Percentiles rank a stretch among this genome's conserved stretches.
Evolutionary conservation across 2,888 invertebrate genomes (phyloP).

Genomic region (Pterostichus madidus): DNA sequence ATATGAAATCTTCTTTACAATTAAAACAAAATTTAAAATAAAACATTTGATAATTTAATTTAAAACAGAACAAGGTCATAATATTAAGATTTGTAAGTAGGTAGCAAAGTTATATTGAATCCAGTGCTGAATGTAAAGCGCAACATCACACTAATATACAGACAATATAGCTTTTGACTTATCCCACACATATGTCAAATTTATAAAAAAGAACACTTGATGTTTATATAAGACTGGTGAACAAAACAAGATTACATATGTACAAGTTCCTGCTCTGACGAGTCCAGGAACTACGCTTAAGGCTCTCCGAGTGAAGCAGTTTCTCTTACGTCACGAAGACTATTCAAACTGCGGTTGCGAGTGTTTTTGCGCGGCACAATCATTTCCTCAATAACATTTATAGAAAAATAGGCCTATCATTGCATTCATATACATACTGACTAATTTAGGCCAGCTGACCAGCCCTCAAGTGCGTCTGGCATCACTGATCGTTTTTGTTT

Average conservation of each 20-base stretch:
- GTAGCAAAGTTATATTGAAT: slow-evolving; percentile 54
- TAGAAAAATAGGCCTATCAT: slow-evolving; percentile 63
- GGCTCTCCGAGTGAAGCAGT: slow-evolving; percentile 58
- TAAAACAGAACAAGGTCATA: slow-evolving; percentile 41
- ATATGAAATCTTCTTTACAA: slow-evolving; percentile 46
- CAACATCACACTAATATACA: slow-evolving; percentile 63
- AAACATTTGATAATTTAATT: slow-evolving; percentile 43
- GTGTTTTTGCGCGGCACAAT: slow-evolving; percentile 50
- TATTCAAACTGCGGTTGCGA: slow-evolving; percentile 31
- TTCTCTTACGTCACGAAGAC: slow-evolving; percentile 19
- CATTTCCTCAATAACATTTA: slow-evolving; percentile 29
- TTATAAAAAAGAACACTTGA: slow-evolving; percentile 60
- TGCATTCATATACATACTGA: slow-evolving; percentile 56
- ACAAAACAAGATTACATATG: slow-evolving; percentile 58
- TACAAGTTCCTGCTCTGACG: slow-evolving; percentile 52
- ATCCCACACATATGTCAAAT: slow-evolving; percentile 63
- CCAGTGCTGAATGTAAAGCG: slow-evolving; percentile 63
- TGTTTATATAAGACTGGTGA: slow-evolving; percentile 49
- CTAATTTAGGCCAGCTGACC: slow-evolving; percentile 49
- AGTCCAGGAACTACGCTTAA: slow-evolving; percentile 58
- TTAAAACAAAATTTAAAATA: slow-evolving; percentile 51
- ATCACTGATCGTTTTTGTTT: slow-evolving; percentile 42
- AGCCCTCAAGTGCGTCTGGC: slow-evolving; percentile 28
- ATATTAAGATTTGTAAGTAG: slow-evolving; percentile 42
- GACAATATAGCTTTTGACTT: slow-evolving; percentile 62